Evolutionary conservation across 1,140 invertebrate genomes (phyloP), one percentile per base, ranked within the genome.

Genomic region (Pissodes strobi): DNA sequence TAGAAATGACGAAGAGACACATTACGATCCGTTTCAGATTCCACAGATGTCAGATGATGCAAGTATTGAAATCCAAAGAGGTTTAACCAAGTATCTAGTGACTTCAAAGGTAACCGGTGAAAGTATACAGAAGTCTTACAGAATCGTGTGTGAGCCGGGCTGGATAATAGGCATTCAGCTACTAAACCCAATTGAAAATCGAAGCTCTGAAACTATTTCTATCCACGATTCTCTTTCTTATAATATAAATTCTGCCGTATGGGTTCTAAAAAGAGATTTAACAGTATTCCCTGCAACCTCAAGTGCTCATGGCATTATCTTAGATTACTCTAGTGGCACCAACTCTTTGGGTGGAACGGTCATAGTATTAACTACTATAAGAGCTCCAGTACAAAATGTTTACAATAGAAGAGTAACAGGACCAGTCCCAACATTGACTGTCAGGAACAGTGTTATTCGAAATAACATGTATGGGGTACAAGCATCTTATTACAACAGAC

Each of bases 401-500:
- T 81, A 79, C 53, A 90, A 88, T 66, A 83, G 82, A 72, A 88
- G 91, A 27, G 84, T 91, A 0, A 85, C 85, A 77, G 90, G 91
- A 1, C 88, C 90, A 0, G 83, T 91, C 27, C 91, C 91, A 2
- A 90, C 88, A 0, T 74, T 94, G 6, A 27, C 25, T 51, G 78
- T 94, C 8, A 77, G 79, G 0, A 88, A 90, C 39, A 85, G 88
- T 0, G 88, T 86, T 78, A 91, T 97, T 17, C 87, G 87, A 72
- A 83, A 87, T 49, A 98, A 98, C 73, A 82, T 85, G 0, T 83
- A 87, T 71, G 95, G 95, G 9, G 81, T 98, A 19, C 86, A 89
- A 17, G 89, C 88, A 0, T 87, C 88, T 1, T 96, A 94, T 76
- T 98, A 97, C 74, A 97, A 97, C 79, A 83, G 91, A 17, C 92